Evolutionary conservation across 2,888 invertebrate genomes (phyloP).

Genomic region (Cephus nigrinus): DNA sequence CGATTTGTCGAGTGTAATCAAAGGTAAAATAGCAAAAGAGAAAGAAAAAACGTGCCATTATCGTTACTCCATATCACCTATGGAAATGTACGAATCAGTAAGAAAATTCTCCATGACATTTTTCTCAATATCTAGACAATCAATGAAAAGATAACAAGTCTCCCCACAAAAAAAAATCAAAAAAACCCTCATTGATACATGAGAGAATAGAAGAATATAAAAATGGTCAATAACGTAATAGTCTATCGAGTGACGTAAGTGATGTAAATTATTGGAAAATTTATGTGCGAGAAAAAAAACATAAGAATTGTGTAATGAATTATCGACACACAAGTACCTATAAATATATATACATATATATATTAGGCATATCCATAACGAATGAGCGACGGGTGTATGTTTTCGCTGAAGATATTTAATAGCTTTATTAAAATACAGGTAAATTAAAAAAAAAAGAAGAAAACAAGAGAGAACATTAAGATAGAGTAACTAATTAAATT

Average conservation of each 20-base stretch:
- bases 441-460: slow-evolving; percentile 4
- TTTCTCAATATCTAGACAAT: not conserved
- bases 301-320: not conserved
- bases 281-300: not conserved
- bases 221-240: not conserved
- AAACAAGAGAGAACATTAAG: not conserved
- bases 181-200: not conserved
- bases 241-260: not conserved
- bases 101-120: not conserved
- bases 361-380: not conserved
- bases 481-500: not conserved
- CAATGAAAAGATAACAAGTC: not conserved
- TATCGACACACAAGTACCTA: not conserved
- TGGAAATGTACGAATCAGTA: not conserved
- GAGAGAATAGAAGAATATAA: not conserved
- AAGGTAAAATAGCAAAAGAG: slow-evolving; percentile 2
- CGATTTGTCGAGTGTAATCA: slow-evolving; percentile 25
- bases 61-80: not conserved
- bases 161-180: not conserved
- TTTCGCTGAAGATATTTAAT: slow-evolving; percentile 20
- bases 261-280: not conserved
- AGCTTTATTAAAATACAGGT: slow-evolving; percentile 17
- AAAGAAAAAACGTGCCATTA: not conserved
- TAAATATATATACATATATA: not conserved
- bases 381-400: slow-evolving; percentile 5